A percentile compares a stretch with the other conserved stretches of the same genome.
Evolutionary conservation across 1,140 invertebrate genomes (phyloP).

Genomic region (Eumaeus atala): DNA sequence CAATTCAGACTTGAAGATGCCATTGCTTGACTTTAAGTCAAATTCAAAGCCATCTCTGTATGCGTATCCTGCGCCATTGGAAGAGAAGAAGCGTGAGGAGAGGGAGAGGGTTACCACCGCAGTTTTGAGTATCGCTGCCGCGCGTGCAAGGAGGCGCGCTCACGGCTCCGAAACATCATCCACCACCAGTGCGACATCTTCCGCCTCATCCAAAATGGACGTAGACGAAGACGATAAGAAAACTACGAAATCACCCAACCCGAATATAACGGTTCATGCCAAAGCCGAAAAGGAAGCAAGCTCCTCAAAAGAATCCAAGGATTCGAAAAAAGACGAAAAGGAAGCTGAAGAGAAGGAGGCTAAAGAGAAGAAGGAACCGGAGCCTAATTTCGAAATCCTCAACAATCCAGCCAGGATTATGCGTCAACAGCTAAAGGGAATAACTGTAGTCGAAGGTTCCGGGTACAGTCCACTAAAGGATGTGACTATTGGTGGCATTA

Average conservation of each 20-base stretch:
- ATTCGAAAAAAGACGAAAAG: constrained; percentile 73
- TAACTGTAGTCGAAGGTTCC: constrained; percentile 86
- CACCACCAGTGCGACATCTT: constrained; percentile 44
- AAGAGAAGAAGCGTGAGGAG: constrained; percentile 98
- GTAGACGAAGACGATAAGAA: constrained; percentile 80
- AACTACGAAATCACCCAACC: constrained; percentile 76
- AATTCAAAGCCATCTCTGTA: constrained; percentile 96
- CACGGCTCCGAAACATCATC: constrained; percentile 73
- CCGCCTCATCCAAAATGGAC: constrained; percentile 82
- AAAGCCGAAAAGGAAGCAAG: constrained; percentile 74
- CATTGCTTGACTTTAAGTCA: constrained; percentile 93
- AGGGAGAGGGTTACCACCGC: constrained; percentile 97
- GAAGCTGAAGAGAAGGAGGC: constrained; percentile 74
- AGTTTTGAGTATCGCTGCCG: constrained; percentile 95
- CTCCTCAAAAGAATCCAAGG: constrained; percentile 66
- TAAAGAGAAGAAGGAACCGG: constrained; percentile 87
- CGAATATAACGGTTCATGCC: constrained; percentile 73
- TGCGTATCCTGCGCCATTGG: constrained; percentile 96
- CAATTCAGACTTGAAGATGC: constrained; percentile 97
- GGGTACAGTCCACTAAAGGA: constrained; percentile 93
- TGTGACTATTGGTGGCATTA: constrained; percentile 94
- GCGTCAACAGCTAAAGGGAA: constrained; percentile 93
- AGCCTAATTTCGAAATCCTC: constrained; percentile 93
- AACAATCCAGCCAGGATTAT: constrained; percentile 95
- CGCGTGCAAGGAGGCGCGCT: constrained; percentile 87